These are phyloP conservation scores for Polia nebulosa DNA, from an alignment of 2,888 invertebrate species.

Conservation along the genomic window DNA sequence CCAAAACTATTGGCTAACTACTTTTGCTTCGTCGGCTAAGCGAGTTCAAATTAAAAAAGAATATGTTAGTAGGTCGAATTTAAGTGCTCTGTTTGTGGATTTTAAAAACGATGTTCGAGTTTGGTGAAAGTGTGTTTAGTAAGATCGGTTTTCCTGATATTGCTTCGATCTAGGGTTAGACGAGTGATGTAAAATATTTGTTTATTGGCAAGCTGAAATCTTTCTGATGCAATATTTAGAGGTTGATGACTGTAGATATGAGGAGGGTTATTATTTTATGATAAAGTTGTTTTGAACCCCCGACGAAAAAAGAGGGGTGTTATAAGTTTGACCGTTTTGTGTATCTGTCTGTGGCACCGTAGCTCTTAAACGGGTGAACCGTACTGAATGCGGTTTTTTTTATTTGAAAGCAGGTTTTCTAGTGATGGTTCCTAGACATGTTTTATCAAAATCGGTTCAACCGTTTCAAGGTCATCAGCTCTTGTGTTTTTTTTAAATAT, in stretches of 20 bases:
- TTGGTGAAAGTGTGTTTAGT: not conserved
- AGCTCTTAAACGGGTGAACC: too few species aligned
- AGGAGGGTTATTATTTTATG: too few species aligned
- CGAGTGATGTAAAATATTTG: not conserved
- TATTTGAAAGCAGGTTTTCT: too few species aligned
- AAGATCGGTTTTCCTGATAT: not conserved
- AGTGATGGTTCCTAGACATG: too few species aligned
- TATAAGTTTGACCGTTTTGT: too few species aligned
- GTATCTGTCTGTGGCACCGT: too few species aligned
- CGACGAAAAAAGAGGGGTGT: too few species aligned
- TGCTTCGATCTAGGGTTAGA: not conserved
- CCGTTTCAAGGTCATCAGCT: too few species aligned
- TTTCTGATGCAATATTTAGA: not conserved
- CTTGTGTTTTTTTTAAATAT: too few species aligned
- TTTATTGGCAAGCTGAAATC: not conserved
- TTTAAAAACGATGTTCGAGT: slow-evolving; percentile 4
- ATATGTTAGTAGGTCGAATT: slow-evolving; percentile 62
- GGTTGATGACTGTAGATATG: not conserved
- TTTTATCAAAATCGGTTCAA: too few species aligned
- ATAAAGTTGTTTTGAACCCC: too few species aligned
- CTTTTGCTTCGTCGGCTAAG: slow-evolving; percentile 72
- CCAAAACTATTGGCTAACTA: slow-evolving; percentile 83
- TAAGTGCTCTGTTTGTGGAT: slow-evolving; percentile 48
- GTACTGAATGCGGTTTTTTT: too few species aligned
- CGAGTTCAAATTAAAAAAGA: slow-evolving; percentile 74